phyloP scores from a whole-genome alignment of 2,113 vertebrate species.

The Otis tarda region DNA sequence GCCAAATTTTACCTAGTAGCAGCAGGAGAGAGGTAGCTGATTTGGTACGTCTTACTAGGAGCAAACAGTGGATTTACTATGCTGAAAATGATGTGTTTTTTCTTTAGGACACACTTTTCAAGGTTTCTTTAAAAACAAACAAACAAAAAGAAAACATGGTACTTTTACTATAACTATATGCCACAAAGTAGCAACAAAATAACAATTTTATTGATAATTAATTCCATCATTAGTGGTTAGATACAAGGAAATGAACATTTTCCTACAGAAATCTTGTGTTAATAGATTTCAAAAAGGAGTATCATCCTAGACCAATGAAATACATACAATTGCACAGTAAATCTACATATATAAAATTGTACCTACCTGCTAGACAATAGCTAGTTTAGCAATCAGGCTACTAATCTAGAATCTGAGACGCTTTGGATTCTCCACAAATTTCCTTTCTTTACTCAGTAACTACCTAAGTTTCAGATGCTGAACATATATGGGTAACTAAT shows the following conservation, averaged over 20 bases:
- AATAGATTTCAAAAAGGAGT: neutral
- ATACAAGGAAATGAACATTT: neutral
- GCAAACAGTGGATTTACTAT: neutral
- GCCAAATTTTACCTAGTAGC: neutral
- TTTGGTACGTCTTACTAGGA: neutral
- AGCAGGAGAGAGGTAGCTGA: neutral
- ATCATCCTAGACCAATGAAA: neutral
- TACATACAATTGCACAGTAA: neutral
- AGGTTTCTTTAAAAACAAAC: neutral
- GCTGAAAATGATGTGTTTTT: neutral
- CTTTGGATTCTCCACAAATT: neutral
- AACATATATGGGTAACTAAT: neutral
- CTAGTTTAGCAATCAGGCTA: neutral
- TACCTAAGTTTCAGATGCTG: neutral
- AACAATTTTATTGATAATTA: neutral
- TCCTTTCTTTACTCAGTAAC: neutral
- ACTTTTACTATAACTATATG: neutral
- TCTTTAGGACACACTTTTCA: neutral
- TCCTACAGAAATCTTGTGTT: neutral
- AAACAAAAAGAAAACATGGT: neutral
- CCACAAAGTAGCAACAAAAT: neutral
- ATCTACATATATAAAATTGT: neutral
- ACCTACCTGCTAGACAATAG: rapidly evolving
- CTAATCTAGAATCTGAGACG: neutral
- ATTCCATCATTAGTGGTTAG: neutral